These are phyloP conservation scores for Neodiprion lecontei DNA, from an alignment of 1,140 invertebrate genomes.

Conservation along the genomic window DNA sequence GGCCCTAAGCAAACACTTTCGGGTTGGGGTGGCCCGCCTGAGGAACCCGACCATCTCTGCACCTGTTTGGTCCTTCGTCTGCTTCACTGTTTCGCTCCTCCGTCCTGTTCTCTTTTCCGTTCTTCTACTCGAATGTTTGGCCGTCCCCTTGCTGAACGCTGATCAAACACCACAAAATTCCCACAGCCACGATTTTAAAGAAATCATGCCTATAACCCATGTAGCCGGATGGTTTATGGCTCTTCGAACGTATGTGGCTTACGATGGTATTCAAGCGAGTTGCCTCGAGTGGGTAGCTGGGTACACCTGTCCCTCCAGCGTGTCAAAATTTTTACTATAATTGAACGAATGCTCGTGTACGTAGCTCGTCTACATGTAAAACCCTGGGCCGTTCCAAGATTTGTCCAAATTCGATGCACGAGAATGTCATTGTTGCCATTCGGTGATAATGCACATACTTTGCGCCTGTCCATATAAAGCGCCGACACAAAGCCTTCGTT, in stretches of 20 bases:
- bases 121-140: not conserved
- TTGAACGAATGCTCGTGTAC: too few species aligned
- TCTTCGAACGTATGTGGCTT: constrained; percentile 7
- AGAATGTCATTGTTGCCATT: not conserved
- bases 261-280: not conserved
- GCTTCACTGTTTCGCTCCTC: not conserved
- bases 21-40: not conserved
- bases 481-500: too few species aligned
- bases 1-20: constrained; percentile 39
- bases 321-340: too few species aligned
- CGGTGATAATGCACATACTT: not conserved
- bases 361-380: too few species aligned
- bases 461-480: too few species aligned
- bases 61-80: constrained; percentile 34
- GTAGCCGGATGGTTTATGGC: not conserved
- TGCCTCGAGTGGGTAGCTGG: not conserved
- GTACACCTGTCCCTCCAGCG: too few species aligned
- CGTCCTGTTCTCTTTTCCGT: not conserved
- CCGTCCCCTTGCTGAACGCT: constrained; percentile 28
- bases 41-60: constrained; percentile 13
- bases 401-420: not conserved
- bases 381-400: not conserved
- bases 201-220: constrained; percentile 12
- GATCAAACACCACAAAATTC: constrained; percentile 36
- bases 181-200: constrained; percentile 12